Evolutionary conservation across 1,140 invertebrate genomes (phyloP).

Genomic region (Drosophila bifasciata): DNA sequence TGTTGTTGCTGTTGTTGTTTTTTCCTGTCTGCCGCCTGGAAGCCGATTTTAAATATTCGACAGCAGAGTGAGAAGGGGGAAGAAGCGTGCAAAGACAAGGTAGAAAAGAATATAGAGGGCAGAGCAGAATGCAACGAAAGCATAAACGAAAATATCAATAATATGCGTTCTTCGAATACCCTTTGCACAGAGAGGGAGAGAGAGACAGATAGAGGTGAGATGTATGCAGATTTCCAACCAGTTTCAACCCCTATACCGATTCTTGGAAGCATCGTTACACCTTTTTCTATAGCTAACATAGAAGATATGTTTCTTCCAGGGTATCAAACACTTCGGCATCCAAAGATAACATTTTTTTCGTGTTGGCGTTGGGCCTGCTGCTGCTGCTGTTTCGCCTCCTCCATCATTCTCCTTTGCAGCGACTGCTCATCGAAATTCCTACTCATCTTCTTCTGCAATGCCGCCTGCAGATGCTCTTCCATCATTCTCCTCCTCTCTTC

Average conservation of each 20-base stretch:
- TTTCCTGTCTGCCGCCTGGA: conserved; percentile 11
- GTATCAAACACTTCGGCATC: no score
- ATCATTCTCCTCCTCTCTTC: background rate
- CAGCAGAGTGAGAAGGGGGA: background rate
- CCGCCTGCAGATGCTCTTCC: background rate
- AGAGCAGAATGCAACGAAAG: conserved; percentile 25
- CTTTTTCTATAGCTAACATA: no score
- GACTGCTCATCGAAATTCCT: background rate
- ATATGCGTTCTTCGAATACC: conserved; percentile 24
- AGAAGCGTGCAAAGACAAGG: no score
- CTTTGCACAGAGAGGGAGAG: background rate
- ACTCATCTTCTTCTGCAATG: background rate
- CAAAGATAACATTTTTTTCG: no score
- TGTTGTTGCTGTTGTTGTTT: conserved; percentile 4
- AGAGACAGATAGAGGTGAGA: no score
- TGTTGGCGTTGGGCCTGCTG: no score
- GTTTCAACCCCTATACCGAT: no score
- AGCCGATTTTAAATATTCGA: conserved; percentile 67
- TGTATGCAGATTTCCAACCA: no score
- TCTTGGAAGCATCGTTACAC: no score
- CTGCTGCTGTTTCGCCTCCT: background rate
- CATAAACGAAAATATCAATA: conserved; percentile 31
- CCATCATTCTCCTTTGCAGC: background rate
- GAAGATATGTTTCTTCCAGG: no score
- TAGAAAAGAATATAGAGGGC: background rate